Percentiles rank a stretch among this genome's conserved stretches.
Conservation (phyloP, 2,113 vertebrate genomes). For the Oryzias woworae region DNA sequence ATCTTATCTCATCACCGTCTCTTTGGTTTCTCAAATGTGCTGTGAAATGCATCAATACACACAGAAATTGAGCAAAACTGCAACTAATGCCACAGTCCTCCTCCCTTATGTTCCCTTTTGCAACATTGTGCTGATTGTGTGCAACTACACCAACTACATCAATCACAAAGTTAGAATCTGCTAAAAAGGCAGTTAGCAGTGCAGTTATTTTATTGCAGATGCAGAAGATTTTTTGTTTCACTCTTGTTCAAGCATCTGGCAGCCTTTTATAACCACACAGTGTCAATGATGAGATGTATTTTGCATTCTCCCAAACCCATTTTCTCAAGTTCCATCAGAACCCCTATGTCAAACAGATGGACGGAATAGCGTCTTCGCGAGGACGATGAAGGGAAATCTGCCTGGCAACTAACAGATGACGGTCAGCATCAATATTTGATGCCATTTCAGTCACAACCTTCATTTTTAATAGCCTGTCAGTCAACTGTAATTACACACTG, state of each 20-base stretch:
- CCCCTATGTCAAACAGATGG: slow-evolving; percentile 14
- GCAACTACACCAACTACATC: slow-evolving; percentile 59
- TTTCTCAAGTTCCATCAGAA: slow-evolving; percentile 75
- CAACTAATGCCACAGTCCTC: slow-evolving; percentile 59
- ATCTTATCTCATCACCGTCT: slow-evolving; percentile 79
- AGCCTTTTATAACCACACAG: slow-evolving; percentile 23
- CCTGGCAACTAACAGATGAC: slow-evolving; percentile 83
- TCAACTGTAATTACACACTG: slow-evolving; percentile 48
- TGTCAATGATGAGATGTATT: slow-evolving; percentile 80
- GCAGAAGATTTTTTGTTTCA: slow-evolving; percentile 53
- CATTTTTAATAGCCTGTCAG: slow-evolving; percentile 48
- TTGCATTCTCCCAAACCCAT: slow-evolving; percentile 87
- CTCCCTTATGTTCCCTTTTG: slow-evolving; percentile 50
- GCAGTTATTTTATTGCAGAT: slow-evolving; percentile 58
- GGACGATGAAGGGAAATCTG: slow-evolving; percentile 86
- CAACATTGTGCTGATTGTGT: slow-evolving; percentile 63
- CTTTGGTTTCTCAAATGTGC: slow-evolving; percentile 77
- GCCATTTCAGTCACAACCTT: slow-evolving; percentile 49
- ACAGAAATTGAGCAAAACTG: slow-evolving; percentile 73
- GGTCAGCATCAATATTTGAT: slow-evolving; percentile 87
- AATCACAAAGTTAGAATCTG: slow-evolving; percentile 69
- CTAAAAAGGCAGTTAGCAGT: slow-evolving; percentile 65
- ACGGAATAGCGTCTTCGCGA: slow-evolving; percentile 72
- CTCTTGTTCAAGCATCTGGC: slow-evolving; percentile 55
- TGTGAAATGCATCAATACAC: slow-evolving; percentile 77